phyloP scores from a whole-genome alignment of 2,888 invertebrate genomes.

The Cyclophora albipunctata region DNA sequence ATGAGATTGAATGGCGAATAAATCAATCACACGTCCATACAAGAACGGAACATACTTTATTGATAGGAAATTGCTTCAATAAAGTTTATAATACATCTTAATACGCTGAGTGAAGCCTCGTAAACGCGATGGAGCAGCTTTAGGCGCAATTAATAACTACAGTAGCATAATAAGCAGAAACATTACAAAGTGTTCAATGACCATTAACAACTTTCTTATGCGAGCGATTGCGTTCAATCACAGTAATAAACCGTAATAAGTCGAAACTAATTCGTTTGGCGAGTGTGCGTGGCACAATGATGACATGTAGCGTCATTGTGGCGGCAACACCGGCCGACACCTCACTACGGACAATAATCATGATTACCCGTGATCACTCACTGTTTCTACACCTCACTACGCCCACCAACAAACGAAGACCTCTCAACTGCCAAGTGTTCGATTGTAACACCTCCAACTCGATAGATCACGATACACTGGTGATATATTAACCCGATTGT shows the following conservation, averaged over 20 bases:
- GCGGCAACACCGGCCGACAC: conserved; percentile 18
- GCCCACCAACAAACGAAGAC: conserved; percentile 26
- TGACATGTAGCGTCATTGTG: conserved; percentile 24
- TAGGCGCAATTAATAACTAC: conserved; percentile 20
- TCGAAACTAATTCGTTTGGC: conserved; percentile 31
- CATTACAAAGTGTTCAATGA: conserved; percentile 23
- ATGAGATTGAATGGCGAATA: conserved; percentile 14
- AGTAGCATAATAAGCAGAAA: conserved; percentile 21
- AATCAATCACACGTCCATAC: conserved; percentile 8
- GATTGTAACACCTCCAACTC: background rate
- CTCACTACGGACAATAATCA: conserved; percentile 24
- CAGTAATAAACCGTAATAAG: conserved; percentile 31
- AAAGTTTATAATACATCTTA: conserved; percentile 33
- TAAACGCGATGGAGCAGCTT: conserved; percentile 27
- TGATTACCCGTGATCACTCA: conserved; percentile 46
- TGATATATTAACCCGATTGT: conserved; percentile 1
- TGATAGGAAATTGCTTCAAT: conserved; percentile 32
- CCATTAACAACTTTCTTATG: conserved; percentile 33
- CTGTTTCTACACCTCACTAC: conserved; percentile 38
- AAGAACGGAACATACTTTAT: conserved; percentile 26
- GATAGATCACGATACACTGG: conserved; percentile 17
- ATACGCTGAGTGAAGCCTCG: conserved; percentile 29
- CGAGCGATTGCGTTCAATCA: conserved; percentile 29
- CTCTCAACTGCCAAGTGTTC: conserved; percentile 10
- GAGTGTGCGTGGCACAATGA: conserved; percentile 27